Percentiles rank a stretch among this genome's conserved stretches.
phyloP scores from a whole-genome alignment of 2,797 vertebrate species.

The Gobionotothen gibberifrons region DNA sequence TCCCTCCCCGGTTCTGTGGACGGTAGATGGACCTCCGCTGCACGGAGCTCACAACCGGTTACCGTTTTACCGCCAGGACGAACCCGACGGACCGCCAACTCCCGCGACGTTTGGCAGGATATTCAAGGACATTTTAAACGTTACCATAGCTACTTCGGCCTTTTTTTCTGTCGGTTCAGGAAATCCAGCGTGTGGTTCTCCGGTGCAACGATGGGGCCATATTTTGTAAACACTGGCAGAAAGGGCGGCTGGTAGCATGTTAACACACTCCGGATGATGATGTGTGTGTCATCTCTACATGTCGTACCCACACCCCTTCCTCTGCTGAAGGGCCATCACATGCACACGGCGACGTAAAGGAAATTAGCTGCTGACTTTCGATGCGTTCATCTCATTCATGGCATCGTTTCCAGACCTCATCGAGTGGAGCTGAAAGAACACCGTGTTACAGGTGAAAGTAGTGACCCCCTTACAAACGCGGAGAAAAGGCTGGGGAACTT shows the following conservation, averaged over 20 bases:
- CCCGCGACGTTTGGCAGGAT: conserved; percentile 43
- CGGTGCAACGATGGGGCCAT: conserved; percentile 50
- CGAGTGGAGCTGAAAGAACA: conserved; percentile 33
- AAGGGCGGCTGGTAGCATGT: conserved; percentile 28
- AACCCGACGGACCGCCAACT: conserved; percentile 30
- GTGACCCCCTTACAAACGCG: conserved; percentile 1
- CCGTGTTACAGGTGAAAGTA: conserved; percentile 2
- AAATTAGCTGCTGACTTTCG: conserved; percentile 53
- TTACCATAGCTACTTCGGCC: conserved; percentile 66
- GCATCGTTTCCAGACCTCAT: conserved; percentile 41
- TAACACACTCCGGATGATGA: conserved; percentile 36
- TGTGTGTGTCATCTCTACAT: conserved; percentile 43
- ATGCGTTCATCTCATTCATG: conserved; percentile 44
- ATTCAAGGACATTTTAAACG: conserved; percentile 76
- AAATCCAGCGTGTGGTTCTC: conserved; percentile 51
- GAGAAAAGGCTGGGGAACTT: conserved; percentile 55
- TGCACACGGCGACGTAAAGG: conserved; percentile 48
- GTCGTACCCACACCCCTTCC: conserved; percentile 50
- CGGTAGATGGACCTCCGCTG: conserved; percentile 18
- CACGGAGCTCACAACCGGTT: conserved; percentile 21
- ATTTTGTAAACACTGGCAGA: conserved; percentile 65
- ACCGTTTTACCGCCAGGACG: conserved; percentile 11
- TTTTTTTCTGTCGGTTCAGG: conserved; percentile 56
- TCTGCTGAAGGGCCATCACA: conserved; percentile 38
- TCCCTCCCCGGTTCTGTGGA: conserved; percentile 38